Evolutionary conservation across 2,113 vertebrate species (phyloP).

Genomic region (Rhombomys opimus): DNA sequence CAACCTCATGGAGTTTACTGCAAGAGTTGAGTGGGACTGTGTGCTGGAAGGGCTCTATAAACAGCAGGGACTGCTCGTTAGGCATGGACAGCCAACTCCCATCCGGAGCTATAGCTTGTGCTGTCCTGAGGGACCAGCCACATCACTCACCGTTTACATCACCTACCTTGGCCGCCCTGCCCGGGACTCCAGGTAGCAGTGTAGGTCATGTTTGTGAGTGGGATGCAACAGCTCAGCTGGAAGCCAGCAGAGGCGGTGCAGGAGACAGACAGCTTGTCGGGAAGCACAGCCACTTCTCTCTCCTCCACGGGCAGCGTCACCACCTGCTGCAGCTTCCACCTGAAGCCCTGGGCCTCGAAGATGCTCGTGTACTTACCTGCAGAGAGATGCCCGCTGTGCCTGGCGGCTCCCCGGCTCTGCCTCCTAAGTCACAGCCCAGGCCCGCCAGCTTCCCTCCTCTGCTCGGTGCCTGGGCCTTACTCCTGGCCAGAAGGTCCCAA

Average conservation of each 20-base stretch:
- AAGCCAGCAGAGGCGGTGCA: conserved; percentile 34
- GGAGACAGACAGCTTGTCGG: conserved; percentile 68
- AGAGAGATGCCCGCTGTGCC: neutral
- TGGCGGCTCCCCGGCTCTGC: accelerated
- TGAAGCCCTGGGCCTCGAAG: conserved; percentile 67
- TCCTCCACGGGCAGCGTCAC: conserved; percentile 59
- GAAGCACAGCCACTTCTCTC: conserved; percentile 53
- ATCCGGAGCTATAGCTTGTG: neutral
- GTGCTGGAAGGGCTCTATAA: neutral
- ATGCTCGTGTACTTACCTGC: conserved; percentile 77
- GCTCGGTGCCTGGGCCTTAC: neutral
- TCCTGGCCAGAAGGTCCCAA: neutral
- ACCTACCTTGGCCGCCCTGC: conserved; percentile 47
- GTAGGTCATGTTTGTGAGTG: conserved; percentile 27
- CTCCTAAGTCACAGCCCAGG: no score
- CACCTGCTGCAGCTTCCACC: conserved; percentile 41
- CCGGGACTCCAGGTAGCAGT: conserved; percentile 70
- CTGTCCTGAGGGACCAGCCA: neutral
- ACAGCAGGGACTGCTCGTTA: neutral
- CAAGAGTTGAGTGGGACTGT: neutral
- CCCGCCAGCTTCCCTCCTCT: neutral
- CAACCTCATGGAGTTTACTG: neutral
- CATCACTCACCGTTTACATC: no score
- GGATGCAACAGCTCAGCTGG: conserved; percentile 80
- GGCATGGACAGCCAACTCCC: neutral